phyloP scores from a whole-genome alignment of 2,113 vertebrate species.

The Alligator sinensis region DNA sequence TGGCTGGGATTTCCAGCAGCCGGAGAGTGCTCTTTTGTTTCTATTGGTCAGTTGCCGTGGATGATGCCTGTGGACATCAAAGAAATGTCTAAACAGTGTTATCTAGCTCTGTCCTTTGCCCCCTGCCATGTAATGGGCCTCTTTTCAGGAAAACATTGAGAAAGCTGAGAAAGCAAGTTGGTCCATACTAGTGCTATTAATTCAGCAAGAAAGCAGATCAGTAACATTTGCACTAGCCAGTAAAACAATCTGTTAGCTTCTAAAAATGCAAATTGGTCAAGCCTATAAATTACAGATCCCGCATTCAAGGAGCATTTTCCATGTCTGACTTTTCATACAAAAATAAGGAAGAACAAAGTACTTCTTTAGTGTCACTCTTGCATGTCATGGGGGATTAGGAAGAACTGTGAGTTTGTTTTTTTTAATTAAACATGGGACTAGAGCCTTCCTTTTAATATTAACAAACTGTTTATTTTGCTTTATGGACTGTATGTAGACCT shows the following conservation, averaged over 20 bases:
- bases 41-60: constrained; percentile 64
- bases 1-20: constrained; percentile 63
- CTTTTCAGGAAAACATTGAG: constrained; percentile 66
- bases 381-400: background rate
- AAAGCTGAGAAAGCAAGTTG: constrained; percentile 52
- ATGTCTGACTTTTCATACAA: background rate
- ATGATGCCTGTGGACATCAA: constrained; percentile 85
- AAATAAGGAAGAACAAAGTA: background rate
- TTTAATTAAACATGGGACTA: background rate
- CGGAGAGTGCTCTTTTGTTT: constrained; percentile 81
- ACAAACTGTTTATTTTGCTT: background rate
- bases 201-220: constrained; percentile 43
- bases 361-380: background rate
- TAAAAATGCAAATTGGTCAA: constrained; percentile 27
- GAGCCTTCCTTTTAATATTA: background rate
- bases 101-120: constrained; percentile 83
- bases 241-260: constrained; percentile 16
- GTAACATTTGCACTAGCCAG: constrained; percentile 44
- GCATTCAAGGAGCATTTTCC: background rate
- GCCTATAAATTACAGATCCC: background rate
- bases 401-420: background rate
- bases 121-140: constrained; percentile 72
- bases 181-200: constrained; percentile 40
- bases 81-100: constrained; percentile 85
- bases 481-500: background rate